A percentile compares a stretch with the other conserved stretches of the same genome.
Conservation (phyloP, 2,113 vertebrate species). For the Mobula birostris region DNA sequence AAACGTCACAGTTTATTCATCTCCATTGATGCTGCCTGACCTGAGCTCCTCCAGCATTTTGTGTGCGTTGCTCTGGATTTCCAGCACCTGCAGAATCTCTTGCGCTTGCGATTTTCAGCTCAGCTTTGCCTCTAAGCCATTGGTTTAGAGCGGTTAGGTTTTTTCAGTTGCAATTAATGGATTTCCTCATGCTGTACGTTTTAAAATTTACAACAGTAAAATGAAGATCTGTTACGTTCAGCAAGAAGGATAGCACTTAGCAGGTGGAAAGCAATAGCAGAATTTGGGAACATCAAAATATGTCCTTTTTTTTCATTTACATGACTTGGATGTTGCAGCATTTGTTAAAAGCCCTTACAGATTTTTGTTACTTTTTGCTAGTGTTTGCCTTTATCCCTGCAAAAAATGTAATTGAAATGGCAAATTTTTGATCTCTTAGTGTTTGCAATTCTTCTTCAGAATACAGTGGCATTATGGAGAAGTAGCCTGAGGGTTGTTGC, state of each 20-base stretch:
- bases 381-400: neutral
- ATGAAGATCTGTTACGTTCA: neutral
- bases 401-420: neutral
- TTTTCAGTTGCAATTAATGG: too few relatives aligned
- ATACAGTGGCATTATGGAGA: neutral
- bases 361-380: neutral
- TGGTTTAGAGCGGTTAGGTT: neutral
- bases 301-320: neutral
- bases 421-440: neutral
- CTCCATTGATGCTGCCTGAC: too few relatives aligned
- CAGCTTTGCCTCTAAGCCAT: neutral
- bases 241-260: neutral
- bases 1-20: too few relatives aligned
- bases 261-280: neutral
- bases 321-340: too few relatives aligned
- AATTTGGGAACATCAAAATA: neutral
- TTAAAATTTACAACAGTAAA: neutral
- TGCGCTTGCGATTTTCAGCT: neutral
- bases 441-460: neutral
- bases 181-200: conserved; percentile 9
- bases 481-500: neutral
- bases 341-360: neutral
- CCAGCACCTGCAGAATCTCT: too few relatives aligned
- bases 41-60: too few relatives aligned
- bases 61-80: too few relatives aligned